Base-by-base conservation (phyloP, 2,888 invertebrate genomes). In the Electrophaes corylata region DNA sequence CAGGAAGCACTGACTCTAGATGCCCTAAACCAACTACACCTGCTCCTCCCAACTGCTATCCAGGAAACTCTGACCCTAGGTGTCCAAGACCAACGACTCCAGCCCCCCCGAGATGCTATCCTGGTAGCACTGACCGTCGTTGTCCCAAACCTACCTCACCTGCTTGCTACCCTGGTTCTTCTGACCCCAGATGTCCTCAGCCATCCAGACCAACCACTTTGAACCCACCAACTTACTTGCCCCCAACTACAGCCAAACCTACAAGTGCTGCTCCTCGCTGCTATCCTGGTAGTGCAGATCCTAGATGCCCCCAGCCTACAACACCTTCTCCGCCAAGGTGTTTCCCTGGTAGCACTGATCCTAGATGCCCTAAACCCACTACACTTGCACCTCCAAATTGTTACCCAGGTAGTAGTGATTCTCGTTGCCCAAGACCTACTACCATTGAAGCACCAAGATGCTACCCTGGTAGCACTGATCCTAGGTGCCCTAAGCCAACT, bases 301-400 rank as follows among this genome's bases (percentile, higher is more conserved):
- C 76, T 0, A 57, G 76, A 11, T 82, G 70, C 51, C 73, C 77
- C 0, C 0, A 62, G 40, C 75, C 76, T 23, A 72, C 81, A 1
- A 70, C 70, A n/a, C 72, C 77, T 3, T 68, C 72, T 1, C 71
- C 73, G 8, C 69, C 64, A 6, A 57, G 50, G 11, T 75, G 72
- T 26, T 78, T 57, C 60, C 76, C 83, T 3, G 86, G 85, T 0
- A 79, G 81, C 1, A 69, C 74, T 3, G 76, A 89, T 69, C 81
- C 83, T 0, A 62, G 75, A 1, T 87, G 87, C 45, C 85, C 83
- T n/a, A 72, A 71, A 65, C 75, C 76, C 20, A 69, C 68, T 0
- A 68, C 68, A 4, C 63, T 66, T 14, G 62, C 44, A 0, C 54
- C 65, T 0, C 71, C 66, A 0, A 33, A 41, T 0, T 71, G 71